Conservation (phyloP, 1,140 invertebrate species). For the Plodia interpunctella region DNA sequence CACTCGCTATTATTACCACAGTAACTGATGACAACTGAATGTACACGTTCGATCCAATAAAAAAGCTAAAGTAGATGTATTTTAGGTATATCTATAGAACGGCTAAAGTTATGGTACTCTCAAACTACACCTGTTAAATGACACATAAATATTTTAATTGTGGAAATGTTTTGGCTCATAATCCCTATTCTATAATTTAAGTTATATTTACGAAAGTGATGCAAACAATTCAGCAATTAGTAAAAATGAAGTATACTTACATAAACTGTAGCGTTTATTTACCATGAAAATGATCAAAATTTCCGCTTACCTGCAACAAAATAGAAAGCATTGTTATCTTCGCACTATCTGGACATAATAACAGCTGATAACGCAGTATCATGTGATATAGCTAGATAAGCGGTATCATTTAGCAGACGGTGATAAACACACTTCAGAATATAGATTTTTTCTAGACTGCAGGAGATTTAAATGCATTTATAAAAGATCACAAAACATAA, state of each 20-base stretch:
- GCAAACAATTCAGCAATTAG: no score
- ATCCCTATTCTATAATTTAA: no score
- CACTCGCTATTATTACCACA: no score
- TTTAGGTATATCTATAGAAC: no score
- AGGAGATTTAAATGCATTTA: background rate
- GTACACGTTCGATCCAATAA: no score
- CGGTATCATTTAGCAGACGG: background rate
- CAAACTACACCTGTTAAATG: no score
- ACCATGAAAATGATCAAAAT: background rate
- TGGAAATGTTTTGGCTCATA: no score
- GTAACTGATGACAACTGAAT: background rate
- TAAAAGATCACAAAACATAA: no score
- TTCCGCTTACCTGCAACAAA: slow-evolving; percentile 2
- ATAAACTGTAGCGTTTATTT: background rate
- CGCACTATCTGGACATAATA: background rate
- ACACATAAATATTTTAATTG: no score
- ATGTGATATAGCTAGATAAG: background rate
- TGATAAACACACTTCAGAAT: slow-evolving; percentile 6
- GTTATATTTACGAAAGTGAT: no score
- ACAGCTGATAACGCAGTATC: background rate
- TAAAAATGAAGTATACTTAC: background rate
- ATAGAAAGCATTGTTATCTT: slow-evolving; percentile 4
- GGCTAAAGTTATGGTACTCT: no score
- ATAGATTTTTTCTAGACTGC: slow-evolving; percentile 1
- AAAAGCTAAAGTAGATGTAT: no score